A percentile compares a stretch with the other conserved stretches of the same genome.
phyloP scores from a whole-genome alignment of 2,888 invertebrate genomes.

The Synergus umbraculus region DNA sequence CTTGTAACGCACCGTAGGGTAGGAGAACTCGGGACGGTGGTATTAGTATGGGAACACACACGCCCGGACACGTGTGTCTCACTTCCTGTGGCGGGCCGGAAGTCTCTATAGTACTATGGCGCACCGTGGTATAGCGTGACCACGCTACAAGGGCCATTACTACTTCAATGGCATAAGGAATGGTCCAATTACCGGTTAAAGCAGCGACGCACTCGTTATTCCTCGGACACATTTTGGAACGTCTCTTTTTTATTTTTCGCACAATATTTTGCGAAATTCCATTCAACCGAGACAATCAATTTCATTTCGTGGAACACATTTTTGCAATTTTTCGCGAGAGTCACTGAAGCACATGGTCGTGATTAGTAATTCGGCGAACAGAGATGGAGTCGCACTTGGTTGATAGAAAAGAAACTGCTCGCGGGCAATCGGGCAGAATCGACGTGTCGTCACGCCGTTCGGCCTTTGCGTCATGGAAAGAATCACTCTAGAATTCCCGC shows the following conservation, averaged over 20 bases:
- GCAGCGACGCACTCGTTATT: conserved; percentile 47
- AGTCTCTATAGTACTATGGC: conserved; percentile 73
- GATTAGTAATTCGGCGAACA: conserved; percentile 1
- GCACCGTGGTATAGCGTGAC: conserved; percentile 70
- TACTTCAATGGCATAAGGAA: conserved; percentile 69
- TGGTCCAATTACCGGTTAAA: conserved; percentile 69
- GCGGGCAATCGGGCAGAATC: neutral
- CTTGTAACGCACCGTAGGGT: conserved; percentile 56
- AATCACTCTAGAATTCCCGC: conserved; percentile 26
- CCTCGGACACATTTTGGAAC: conserved; percentile 2
- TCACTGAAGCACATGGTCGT: conserved; percentile 46
- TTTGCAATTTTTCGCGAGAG: conserved; percentile 1
- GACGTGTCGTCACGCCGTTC: conserved; percentile 39
- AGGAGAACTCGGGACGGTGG: conserved; percentile 52
- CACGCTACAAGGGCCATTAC: conserved; percentile 73
- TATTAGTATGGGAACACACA: conserved; percentile 69
- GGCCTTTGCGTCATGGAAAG: conserved; percentile 23
- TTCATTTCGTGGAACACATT: neutral
- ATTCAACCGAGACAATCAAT: neutral
- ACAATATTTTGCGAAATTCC: neutral
- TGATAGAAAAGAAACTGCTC: neutral
- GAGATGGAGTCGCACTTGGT: conserved; percentile 7
- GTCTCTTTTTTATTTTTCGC: neutral
- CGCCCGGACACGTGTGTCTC: conserved; percentile 74
- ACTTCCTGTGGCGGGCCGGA: conserved; percentile 75